These are phyloP conservation scores for Rhabdomys dilectus DNA, from an alignment of 2,113 vertebrate genomes.

Conservation along the genomic window DNA sequence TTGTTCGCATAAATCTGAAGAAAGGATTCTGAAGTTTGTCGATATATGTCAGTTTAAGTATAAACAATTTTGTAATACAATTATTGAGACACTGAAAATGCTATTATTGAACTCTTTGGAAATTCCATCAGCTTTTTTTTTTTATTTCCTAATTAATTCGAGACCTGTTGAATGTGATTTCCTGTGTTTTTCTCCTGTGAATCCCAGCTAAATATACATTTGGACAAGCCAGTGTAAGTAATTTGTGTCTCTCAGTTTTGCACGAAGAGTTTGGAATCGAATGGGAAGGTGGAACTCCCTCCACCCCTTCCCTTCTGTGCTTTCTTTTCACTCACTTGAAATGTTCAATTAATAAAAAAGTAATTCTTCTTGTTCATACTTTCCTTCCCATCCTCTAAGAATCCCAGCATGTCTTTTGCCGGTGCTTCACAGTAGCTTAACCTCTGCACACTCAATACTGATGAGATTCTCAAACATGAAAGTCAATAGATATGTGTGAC, in stretches of 20 bases:
- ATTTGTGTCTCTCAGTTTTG: neutral
- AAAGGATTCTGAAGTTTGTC: neutral
- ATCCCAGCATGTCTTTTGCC: neutral
- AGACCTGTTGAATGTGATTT: neutral
- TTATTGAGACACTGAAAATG: neutral
- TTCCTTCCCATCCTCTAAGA: neutral
- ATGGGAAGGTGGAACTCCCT: neutral
- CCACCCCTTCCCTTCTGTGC: neutral
- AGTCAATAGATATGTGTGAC: neutral
- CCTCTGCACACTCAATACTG: neutral
- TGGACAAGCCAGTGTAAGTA: neutral
- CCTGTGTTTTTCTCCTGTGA: neutral
- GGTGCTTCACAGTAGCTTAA: neutral
- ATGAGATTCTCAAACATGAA: neutral
- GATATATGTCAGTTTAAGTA: neutral
- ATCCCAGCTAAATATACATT: neutral
- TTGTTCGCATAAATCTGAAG: neutral
- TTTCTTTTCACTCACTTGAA: slow-evolving; percentile 28
- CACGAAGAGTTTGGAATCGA: neutral
- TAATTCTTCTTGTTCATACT: neutral
- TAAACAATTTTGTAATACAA: neutral
- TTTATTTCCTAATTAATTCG: neutral
- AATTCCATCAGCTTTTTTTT: neutral
- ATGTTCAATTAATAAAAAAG: neutral
- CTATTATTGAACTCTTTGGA: neutral